Base-by-base conservation (phyloP, 2,113 vertebrate genomes). In the Fregetta grallaria region DNA sequence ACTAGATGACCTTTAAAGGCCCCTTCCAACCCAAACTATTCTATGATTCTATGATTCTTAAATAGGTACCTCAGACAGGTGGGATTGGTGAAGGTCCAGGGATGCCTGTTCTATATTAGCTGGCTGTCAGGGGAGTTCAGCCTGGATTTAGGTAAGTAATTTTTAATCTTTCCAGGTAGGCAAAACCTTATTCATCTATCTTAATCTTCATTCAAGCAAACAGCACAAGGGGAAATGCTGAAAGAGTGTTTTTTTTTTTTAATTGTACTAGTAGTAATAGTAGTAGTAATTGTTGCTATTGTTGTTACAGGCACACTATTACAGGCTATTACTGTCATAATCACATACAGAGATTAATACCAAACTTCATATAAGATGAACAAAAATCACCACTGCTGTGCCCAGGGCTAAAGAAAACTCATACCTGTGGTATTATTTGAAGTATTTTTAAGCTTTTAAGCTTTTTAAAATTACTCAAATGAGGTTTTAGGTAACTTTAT, bases 191-290 rank as follows among this genome's bases (percentile, higher is more conserved):
- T 26, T 79, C 17, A 62, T 63, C 40, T 56, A 7, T 77, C 44
- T 74, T 62, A 38, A 52, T n/a, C 38, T 68, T 82, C 32, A 18
- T 92, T 87, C 32, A 77, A 71, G 25, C 13, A 53, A 55, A 38
- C 10, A 59, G 7, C 42, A 40, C 34, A 68, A 47, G 29, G 5
- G 26, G 17, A 85, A 92, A 61, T 47, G 14, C 13, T 85, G 34
- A 81, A 92, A 73, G 9, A 44, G 13, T 0, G 2, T 38, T 3
- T 0, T 4, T 71, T 62, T 49, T 78, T 50, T 53, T 0, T 40
- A 66, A 42, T 9, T 50, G 23, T 17, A 44, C 8, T 7, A 61
- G n/a, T 25, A 36, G 44, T 8, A 45, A 27, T 8, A 27, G 32
- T 2, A 45, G 21, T 22, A 53, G 34, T 52, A 58, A 21, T 50